phyloP scores from a whole-genome alignment of 1,140 invertebrate species.

The Metaphire vulgaris region DNA sequence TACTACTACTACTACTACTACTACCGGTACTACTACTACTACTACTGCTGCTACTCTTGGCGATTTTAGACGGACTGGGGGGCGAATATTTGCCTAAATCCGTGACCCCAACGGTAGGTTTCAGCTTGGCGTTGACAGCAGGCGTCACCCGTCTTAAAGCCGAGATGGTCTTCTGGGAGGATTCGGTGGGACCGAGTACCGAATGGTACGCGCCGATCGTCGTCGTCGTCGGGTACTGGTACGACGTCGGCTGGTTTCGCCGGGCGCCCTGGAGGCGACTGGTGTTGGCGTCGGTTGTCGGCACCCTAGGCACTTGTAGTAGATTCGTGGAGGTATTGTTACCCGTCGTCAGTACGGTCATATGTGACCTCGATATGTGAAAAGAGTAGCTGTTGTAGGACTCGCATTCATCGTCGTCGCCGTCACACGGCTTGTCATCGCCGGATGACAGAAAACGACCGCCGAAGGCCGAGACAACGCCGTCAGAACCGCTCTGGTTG shows the following conservation, averaged over 20 bases:
- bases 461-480: neutral
- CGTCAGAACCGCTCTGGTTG: neutral
- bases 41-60: too few relatives aligned
- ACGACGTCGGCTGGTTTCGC: neutral
- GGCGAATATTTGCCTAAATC: too few relatives aligned
- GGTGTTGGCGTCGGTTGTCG: neutral
- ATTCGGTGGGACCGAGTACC: too few relatives aligned
- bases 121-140: neutral
- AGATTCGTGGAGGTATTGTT: neutral
- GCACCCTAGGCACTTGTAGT: slow-evolving; percentile 1
- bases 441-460: neutral
- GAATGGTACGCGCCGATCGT: neutral
- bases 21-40: too few relatives aligned
- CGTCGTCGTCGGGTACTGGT: neutral
- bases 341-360: neutral
- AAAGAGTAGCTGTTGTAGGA: neutral
- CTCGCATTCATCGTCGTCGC: slow-evolving; percentile 13
- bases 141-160: neutral
- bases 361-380: neutral
- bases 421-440: slow-evolving; percentile 4
- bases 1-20: too few relatives aligned
- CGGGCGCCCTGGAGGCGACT: neutral
- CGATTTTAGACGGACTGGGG: too few relatives aligned
- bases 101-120: neutral
- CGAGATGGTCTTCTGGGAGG: neutral